Percentiles rank a stretch among this genome's conserved stretches.
Conservation (phyloP, 2,888 invertebrate species). For the Alloscopus bannaensis region DNA sequence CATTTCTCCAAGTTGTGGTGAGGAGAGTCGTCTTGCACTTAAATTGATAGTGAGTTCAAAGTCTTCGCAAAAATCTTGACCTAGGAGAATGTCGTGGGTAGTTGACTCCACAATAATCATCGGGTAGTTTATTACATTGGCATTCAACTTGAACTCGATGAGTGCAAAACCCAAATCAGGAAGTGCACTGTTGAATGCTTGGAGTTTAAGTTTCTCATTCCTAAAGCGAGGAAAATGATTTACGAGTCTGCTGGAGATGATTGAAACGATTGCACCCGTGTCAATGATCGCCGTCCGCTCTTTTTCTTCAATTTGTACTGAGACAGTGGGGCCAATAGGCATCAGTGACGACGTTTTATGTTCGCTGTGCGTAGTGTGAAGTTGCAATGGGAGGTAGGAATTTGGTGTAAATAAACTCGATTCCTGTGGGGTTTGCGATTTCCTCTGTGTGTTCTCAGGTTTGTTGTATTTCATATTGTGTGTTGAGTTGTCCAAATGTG, state of each 20-base stretch:
- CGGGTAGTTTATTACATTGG: background rate
- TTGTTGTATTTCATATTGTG: no score
- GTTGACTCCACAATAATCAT: background rate
- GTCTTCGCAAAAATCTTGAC: conserved; percentile 12
- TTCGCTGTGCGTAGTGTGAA: no score
- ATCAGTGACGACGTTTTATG: no score
- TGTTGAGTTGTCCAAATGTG: no score
- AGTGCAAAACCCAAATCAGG: conserved; percentile 11
- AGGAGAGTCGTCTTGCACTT: background rate
- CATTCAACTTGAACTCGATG: background rate
- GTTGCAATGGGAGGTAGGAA: no score
- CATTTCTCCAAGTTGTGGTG: background rate
- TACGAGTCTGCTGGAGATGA: background rate
- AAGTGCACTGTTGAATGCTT: background rate
- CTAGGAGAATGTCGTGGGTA: background rate
- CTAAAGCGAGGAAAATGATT: background rate
- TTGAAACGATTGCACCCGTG: background rate
- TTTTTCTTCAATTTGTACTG: background rate
- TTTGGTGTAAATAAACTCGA: no score
- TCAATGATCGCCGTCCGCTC: background rate
- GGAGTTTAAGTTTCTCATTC: background rate
- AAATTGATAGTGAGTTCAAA: background rate
- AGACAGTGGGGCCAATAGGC: background rate
- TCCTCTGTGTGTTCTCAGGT: no score
- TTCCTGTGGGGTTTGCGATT: no score